phyloP scores from a whole-genome alignment of 2,888 invertebrate genomes.

The Smittia aterrima region DNA sequence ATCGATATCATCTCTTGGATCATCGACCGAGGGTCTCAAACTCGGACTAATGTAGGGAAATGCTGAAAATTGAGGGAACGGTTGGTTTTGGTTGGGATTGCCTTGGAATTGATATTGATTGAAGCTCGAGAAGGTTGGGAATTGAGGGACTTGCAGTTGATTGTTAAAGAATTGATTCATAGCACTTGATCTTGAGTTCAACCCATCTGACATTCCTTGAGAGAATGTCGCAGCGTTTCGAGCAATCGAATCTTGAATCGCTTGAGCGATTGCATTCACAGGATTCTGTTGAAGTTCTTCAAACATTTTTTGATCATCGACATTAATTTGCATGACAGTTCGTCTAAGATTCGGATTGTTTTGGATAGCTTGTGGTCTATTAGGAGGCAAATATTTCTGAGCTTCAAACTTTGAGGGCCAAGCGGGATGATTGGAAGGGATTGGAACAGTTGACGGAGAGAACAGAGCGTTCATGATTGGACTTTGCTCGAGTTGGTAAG shows the following conservation, averaged over 20 bases:
- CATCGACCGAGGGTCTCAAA: not conserved
- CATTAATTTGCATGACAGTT: not conserved
- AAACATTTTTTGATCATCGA: not conserved
- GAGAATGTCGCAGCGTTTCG: not conserved
- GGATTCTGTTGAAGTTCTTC: not conserved
- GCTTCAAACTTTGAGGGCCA: not conserved
- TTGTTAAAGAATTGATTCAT: not conserved
- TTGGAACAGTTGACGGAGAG: not conserved
- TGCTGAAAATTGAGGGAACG: not conserved
- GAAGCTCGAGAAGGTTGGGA: not conserved
- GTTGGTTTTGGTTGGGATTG: not conserved
- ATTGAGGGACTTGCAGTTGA: not conserved
- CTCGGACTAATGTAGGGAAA: not conserved
- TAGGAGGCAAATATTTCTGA: not conserved
- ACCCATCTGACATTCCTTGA: not conserved
- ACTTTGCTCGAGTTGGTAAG: not conserved
- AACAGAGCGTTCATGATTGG: slow-evolving; percentile 12
- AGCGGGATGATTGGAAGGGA: not conserved
- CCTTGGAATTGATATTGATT: not conserved
- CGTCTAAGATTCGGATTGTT: not conserved
- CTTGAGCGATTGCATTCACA: not conserved
- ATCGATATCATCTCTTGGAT: not conserved
- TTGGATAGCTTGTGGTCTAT: not conserved
- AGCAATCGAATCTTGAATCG: not conserved
- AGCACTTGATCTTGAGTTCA: not conserved